Evolutionary conservation across 2,888 invertebrate genomes (phyloP), one percentile per base, ranked within the genome.

Genomic region (Argyresthia goedartella): DNA sequence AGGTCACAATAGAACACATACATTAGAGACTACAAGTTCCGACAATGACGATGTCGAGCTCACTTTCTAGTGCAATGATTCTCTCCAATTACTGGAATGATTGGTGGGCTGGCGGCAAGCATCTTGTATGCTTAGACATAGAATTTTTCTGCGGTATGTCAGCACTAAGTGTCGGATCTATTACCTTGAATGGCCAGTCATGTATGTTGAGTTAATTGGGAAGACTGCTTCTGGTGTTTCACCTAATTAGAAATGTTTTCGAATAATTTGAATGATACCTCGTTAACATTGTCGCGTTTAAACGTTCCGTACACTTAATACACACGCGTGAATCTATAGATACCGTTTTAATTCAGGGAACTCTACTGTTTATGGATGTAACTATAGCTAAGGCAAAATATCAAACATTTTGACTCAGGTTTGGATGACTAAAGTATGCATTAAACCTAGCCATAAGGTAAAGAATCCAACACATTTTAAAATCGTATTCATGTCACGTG

Each of bases 51-150:
- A 51, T 52, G 51, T 50, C 53, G 49, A 51, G 55, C 52, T 57
- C 59, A 77, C 85, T 85, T 85, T 85, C 85, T 82, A 81, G 76
- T 64, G 62, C 69, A 69, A 82, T 84, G 79, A 80, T 86, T 81
- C 82, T 81, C 81, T 86, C 85, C 85, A 82, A 86, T 86, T 81
- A 84, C 73, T 82, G 76, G 81, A 84, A 82, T 84, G 81, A 85
- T 84, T 85, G 82, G 70, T 72, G 70, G 69, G 57, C 66, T 64
- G 25, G 10, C 39, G 39, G 10, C 39, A 67, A 71, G 64, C 73
- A 77, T 76, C 78, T 75, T 39, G 35, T 48, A 48, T 35, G 39
- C 48, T 39, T n/a, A 9, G 15, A 36, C 35, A 36, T 14, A 48
- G 11, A 15, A 36, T 48, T 36, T 36, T 11, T n/a, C 16, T 14